Evolutionary conservation across 2,113 vertebrate genomes (phyloP).

Genomic region (Oreochromis tanganicae): DNA sequence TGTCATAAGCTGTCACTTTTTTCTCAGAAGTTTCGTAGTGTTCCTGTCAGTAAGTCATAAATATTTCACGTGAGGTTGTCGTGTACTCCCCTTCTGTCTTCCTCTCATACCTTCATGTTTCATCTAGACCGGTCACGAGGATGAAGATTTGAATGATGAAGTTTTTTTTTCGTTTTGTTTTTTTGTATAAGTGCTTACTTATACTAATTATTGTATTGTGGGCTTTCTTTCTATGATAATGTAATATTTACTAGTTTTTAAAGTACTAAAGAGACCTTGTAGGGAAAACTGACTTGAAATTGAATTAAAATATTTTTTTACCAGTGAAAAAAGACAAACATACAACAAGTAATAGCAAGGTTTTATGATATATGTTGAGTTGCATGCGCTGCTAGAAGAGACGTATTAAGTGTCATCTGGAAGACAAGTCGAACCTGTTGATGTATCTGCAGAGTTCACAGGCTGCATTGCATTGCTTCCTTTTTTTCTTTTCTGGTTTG

Average conservation of each 20-base stretch:
- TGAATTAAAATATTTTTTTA: not conserved
- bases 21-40: not conserved
- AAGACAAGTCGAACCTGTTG: not conserved
- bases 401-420: fast-evolving
- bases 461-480: fast-evolving
- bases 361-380: not conserved
- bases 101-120: not conserved
- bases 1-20: not conserved
- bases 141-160: not conserved
- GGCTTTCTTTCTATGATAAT: not conserved
- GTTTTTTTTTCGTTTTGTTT: fast-evolving
- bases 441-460: not conserved
- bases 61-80: not conserved
- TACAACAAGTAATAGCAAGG: not conserved
- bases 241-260: not conserved
- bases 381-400: not conserved
- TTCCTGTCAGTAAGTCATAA: not conserved
- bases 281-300: fast-evolving
- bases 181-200: not conserved
- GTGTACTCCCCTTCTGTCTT: not conserved
- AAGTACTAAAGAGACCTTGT: not conserved
- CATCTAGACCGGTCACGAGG: not conserved
- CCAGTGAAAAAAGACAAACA: not conserved
- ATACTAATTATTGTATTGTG: not conserved
- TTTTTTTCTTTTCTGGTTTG: not conserved